These are phyloP conservation scores for Acanthiza pusilla DNA, from an alignment of 2,797 vertebrate species.

Conservation along the genomic window DNA sequence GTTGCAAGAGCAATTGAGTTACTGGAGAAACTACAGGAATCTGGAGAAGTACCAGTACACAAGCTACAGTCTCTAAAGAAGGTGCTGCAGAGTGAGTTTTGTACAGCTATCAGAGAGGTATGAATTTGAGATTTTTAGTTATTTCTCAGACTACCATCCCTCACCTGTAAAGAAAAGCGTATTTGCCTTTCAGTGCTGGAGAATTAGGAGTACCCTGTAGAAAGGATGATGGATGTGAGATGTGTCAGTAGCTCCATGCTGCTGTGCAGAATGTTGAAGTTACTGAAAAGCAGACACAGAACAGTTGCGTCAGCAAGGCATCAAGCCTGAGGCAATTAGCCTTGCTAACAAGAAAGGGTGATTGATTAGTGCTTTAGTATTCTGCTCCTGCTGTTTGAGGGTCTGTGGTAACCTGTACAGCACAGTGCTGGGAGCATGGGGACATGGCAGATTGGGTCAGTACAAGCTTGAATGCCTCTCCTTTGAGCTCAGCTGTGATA, in stretches of 20 bases:
- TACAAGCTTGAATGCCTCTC: neutral
- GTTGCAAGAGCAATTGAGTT: conserved; percentile 95
- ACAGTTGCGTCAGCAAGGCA: neutral
- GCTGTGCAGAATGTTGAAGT: neutral
- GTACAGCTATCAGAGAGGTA: conserved; percentile 99
- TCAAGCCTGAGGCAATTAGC: conserved; percentile 6
- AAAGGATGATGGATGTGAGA: neutral
- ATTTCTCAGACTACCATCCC: neutral
- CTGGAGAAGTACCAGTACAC: conserved; percentile 94
- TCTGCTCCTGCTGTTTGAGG: neutral
- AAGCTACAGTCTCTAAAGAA: conserved; percentile 97
- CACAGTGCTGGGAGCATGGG: neutral
- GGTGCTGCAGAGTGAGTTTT: conserved; percentile 99
- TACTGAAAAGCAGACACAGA: conserved; percentile 1
- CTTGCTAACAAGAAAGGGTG: neutral
- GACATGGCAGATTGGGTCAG: neutral
- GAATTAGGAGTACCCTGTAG: neutral
- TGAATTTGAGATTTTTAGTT: conserved; percentile 58
- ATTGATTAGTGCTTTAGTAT: neutral
- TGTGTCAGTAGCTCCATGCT: neutral
- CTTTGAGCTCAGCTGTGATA: neutral
- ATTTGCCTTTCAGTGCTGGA: neutral
- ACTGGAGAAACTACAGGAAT: conserved; percentile 96
- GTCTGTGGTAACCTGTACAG: neutral
- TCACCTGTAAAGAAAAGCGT: neutral